These are phyloP conservation scores for Oligia fasciuncula DNA, from an alignment of 2,888 invertebrate species.

Conservation along the genomic window DNA sequence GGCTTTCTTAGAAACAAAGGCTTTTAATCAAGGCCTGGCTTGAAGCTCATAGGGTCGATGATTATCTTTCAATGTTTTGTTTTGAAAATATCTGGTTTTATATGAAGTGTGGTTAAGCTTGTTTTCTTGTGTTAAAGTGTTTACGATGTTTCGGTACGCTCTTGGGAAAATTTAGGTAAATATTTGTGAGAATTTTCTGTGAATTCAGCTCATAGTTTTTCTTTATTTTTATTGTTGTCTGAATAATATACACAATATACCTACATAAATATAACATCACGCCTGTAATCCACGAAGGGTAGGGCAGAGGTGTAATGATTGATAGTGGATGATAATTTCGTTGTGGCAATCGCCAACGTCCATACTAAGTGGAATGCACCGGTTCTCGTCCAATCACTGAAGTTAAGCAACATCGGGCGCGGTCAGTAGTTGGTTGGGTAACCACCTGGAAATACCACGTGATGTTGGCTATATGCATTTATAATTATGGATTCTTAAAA, in stretches of 20 bases:
- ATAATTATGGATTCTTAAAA: not conserved
- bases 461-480: conserved; percentile 68
- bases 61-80: conserved; percentile 54
- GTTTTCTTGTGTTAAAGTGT: conserved; percentile 17
- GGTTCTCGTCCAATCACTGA: conserved; percentile 65
- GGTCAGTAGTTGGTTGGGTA: conserved; percentile 82
- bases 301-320: not conserved
- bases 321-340: not conserved
- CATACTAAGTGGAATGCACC: conserved; percentile 83
- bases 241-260: not conserved
- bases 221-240: too few species aligned
- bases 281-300: not conserved
- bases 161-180: not conserved
- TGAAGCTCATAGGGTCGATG: conserved; percentile 36
- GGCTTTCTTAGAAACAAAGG: conserved; percentile 66
- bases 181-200: not conserved
- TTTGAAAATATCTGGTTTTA: conserved; percentile 17
- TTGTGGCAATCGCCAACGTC: conserved; percentile 50
- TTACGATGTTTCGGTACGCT: not conserved
- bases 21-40: conserved; percentile 61
- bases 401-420: conserved; percentile 78
- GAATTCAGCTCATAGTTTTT: not conserved
- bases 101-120: conserved; percentile 1
- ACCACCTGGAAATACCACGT: conserved; percentile 79
- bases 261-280: not conserved